Evolutionary conservation across 2,113 vertebrate genomes (phyloP).

Genomic region (Crotalus horridus): DNA sequence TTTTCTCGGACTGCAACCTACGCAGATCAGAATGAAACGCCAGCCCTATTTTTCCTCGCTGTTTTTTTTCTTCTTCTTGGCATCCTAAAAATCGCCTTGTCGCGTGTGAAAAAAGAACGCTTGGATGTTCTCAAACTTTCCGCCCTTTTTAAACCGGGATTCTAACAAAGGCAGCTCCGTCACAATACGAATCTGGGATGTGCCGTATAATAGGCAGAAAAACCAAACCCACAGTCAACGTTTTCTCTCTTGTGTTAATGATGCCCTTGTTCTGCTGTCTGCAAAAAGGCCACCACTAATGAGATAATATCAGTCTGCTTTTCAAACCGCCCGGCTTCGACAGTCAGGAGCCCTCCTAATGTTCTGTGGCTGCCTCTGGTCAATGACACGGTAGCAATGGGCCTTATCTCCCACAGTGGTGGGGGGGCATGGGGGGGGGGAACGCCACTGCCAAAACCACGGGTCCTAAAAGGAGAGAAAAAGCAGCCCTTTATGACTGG

Average conservation of each 20-base stretch:
- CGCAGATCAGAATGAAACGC: neutral
- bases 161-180: neutral
- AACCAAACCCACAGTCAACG: neutral
- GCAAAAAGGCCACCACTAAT: slow-evolving; percentile 64
- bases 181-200: neutral
- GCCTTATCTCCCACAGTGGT: slow-evolving; percentile 62
- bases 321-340: slow-evolving; percentile 60
- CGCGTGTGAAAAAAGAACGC: neutral
- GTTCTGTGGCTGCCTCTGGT: slow-evolving; percentile 68
- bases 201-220: neutral
- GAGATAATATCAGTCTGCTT: slow-evolving; percentile 68
- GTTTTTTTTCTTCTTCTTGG: neutral
- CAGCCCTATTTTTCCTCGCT: neutral
- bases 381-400: slow-evolving; percentile 67
- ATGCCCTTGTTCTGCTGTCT: slow-evolving; percentile 41
- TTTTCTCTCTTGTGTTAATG: slow-evolving; percentile 32
- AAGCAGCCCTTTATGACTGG: slow-evolving; percentile 42
- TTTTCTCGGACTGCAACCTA: neutral
- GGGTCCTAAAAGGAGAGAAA: slow-evolving; percentile 50
- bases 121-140: neutral
- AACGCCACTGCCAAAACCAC: slow-evolving; percentile 62
- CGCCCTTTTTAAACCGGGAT: neutral
- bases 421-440: slow-evolving; percentile 14
- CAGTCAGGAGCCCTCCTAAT: slow-evolving; percentile 71
- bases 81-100: neutral